Base-by-base conservation (phyloP, 2,888 invertebrate genomes). In the Patella ulyssiponensis region DNA sequence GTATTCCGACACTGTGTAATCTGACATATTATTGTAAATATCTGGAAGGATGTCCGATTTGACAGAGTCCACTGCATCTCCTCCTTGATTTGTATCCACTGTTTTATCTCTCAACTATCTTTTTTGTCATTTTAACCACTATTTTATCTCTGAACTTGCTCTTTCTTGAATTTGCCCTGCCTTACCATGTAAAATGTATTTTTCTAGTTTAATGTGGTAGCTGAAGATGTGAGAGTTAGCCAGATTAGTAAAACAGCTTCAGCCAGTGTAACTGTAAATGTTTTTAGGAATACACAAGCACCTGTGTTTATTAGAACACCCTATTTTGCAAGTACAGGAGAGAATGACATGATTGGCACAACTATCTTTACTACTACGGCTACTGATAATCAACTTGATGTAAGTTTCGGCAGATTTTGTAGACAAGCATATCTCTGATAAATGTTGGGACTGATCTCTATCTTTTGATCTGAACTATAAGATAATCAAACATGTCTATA, bases 301-400 rank as follows among this genome's bases (percentile, higher is more conserved):
- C 89, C 89, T 3, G 74, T 80, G 27, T 88, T 89, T 71, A 72
- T 78, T 15, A 75, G 82, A 12, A 71, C 70, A 27, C 87, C 88
- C 17, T 85, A 86, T 73, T 44, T 70, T 9, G 78, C 79, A 12
- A 44, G 76, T 69, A 77, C 85, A 3, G 80, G 83, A 3, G 89
- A 90, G 78, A 88, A 85, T 73, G 78, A 71, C 51, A 56, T 54
- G 5, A 79, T 83, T 2, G 85, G 86, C 9, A 71, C 74, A 3
- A 71, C 72, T 20, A 74, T 89, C 53, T 86, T 82, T 81, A 76
- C 73, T 73, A 83, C 89, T 9, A 81, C 83, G n/a, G 89, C 89
- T 14, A 71, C 64, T 4, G 89, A 89, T 76, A 75, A 71, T 20
- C 88, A 88, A 72, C 77, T 88, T 0, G 81, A 83, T 84, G 88